Conservation (phyloP, 2,888 invertebrate genomes). For the Poecilus cupreus region DNA sequence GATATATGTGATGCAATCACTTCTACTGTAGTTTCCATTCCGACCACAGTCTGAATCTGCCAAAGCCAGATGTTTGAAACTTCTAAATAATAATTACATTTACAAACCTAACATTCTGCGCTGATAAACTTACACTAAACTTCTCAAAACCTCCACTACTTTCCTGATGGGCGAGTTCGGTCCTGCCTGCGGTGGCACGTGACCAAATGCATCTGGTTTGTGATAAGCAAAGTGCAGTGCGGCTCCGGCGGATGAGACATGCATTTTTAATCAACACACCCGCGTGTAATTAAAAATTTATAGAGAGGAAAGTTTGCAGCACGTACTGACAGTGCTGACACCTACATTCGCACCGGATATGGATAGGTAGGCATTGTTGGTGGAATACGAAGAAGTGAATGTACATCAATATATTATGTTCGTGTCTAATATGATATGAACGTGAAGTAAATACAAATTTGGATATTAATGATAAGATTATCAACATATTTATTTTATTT, state of each 20-base stretch:
- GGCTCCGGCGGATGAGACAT: conserved; percentile 2
- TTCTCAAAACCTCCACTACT: neutral
- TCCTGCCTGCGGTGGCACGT: neutral
- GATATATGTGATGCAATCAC: too few species aligned
- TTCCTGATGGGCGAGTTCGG: neutral
- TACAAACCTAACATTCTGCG: neutral
- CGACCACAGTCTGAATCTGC: too few species aligned
- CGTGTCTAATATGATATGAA: too few species aligned
- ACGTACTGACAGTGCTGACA: neutral
- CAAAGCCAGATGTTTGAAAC: conserved; percentile 3
- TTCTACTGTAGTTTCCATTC: too few species aligned
- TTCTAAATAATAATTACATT: neutral
- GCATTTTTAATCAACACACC: conserved; percentile 34
- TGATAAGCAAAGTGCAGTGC: neutral
- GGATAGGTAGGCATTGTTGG: too few species aligned
- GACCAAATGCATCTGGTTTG: neutral
- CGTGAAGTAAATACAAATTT: too few species aligned
- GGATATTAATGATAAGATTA: too few species aligned
- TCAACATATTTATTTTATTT: too few species aligned
- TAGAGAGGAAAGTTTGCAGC: conserved; percentile 3
- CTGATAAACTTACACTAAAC: neutral
- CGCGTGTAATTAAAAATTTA: conserved; percentile 9
- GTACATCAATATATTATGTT: too few species aligned
- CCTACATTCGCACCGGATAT: neutral
- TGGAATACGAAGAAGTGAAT: too few species aligned